Evolutionary conservation across 2,888 invertebrate genomes (phyloP), one percentile per base, ranked within the genome.

Genomic region (Drosophila leonis): DNA sequence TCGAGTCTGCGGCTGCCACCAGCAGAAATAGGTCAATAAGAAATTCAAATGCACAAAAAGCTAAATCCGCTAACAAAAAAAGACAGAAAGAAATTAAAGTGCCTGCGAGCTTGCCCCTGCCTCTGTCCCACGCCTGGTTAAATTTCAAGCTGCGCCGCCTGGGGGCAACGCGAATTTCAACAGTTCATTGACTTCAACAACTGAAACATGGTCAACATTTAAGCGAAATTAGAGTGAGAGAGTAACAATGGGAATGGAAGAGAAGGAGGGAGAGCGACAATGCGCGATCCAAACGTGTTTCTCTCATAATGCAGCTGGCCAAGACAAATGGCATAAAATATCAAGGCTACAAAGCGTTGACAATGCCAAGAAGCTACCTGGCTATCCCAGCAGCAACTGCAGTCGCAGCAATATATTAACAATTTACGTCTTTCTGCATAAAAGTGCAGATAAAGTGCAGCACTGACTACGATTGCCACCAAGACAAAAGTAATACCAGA

Each of bases 11-110:
- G 51, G 51, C 27, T 55, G 41, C 35, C 67, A 39, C 12, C 68
- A 46, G 27, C 59, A 59, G 70, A 68, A 68, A 68, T 68, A 61
- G 70, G 70, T 70, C 70, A 70, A 70, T 71, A 70, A 61, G 71
- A 70, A 70, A 62, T 70, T 70, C 70, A 70, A 70, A 70, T 62
- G 71, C 72, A 62, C 52, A 59, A 61, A 52, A 51, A 44, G 39
- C 44, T 9, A 37, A 57, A 59, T 46, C 24, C 54, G 61, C 52
- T 24, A 42, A 55, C 37, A n/a, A 33, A 27, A 46, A 65, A 51
- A 35, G 12, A 27, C 12, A 35, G 15, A 27, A 37, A 48, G 37
- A 66, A 68, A 65, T 65, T 65, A 35, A 65, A 68, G 68, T 54
- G 37, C 33, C 37, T 31, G 33, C 29, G 15, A 44, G 12, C 48